Conservation (phyloP, 2,113 vertebrate genomes). For the Hyaena hyaena region DNA sequence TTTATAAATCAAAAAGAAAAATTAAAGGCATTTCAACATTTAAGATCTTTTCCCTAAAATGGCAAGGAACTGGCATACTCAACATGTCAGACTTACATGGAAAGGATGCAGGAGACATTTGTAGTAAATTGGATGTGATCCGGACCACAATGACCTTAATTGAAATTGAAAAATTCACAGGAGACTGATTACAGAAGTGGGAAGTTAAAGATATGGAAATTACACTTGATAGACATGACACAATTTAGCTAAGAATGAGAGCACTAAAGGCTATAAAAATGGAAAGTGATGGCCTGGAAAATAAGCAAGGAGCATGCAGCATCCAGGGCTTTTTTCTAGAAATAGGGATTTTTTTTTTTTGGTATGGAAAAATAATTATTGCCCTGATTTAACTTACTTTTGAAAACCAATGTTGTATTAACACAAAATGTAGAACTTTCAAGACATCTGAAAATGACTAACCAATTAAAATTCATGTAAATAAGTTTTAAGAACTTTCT, state of each 20-base stretch:
- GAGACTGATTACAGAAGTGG: constrained; percentile 66
- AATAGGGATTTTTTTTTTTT: background rate
- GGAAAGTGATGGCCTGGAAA: background rate
- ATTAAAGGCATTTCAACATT: background rate
- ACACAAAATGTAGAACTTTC: background rate
- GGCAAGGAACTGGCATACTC: background rate
- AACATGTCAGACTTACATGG: background rate
- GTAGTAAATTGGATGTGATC: constrained; percentile 58
- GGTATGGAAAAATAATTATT: constrained; percentile 4
- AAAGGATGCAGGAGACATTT: constrained; percentile 46
- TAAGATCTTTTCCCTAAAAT: background rate
- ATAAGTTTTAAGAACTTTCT: constrained; percentile 12
- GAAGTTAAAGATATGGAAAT: constrained; percentile 76
- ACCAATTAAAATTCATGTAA: constrained; percentile 26
- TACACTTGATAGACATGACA: constrained; percentile 49
- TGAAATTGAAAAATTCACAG: constrained; percentile 78
- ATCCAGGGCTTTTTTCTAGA: background rate
- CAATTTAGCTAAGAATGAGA: constrained; percentile 55
- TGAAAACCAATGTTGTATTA: background rate
- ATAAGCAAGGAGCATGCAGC: background rate
- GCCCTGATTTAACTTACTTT: background rate
- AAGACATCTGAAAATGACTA: background rate
- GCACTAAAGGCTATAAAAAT: constrained; percentile 28
- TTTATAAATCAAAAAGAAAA: constrained; percentile 5
- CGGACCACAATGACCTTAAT: constrained; percentile 71